Conservation (phyloP, 2,888 invertebrate genomes). For the Stenotaenia linearis region DNA sequence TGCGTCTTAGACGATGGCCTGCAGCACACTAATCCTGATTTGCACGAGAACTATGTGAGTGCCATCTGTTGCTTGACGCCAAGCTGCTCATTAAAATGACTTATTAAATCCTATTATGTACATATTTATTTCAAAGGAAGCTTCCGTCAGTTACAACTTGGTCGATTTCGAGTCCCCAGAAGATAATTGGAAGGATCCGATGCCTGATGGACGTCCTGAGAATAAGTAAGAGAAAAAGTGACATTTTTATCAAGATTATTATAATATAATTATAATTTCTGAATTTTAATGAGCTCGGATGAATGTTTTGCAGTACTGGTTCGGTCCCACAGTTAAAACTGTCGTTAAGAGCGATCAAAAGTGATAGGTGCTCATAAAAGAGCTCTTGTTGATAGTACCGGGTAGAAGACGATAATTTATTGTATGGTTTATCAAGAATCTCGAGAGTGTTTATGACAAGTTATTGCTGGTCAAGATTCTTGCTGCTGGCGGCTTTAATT, state of each 20-base stretch:
- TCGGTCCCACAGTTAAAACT: not conserved
- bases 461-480: conserved; percentile 15
- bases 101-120: not conserved
- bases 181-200: conserved; percentile 37
- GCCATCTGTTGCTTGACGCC: not conserved
- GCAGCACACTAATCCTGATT: conserved; percentile 38
- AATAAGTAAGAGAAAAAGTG: too few species aligned
- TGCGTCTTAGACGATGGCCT: conserved; percentile 48
- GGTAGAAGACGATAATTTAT: not conserved
- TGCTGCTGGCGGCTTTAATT: conserved; percentile 13
- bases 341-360: not conserved
- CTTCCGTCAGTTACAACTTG: conserved; percentile 46
- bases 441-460: conserved; percentile 6
- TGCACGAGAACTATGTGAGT: conserved; percentile 40
- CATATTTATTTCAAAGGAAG: conserved; percentile 42
- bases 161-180: conserved; percentile 44
- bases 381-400: not conserved
- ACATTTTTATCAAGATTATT: conserved; percentile 4
- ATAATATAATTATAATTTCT: not conserved
- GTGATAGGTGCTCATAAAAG: not conserved
- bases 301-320: not conserved
- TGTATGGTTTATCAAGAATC: not conserved
- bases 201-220: conserved; percentile 38
- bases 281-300: not conserved
- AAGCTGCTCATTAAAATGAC: not conserved